Evolutionary conservation across 2,797 vertebrate genomes (phyloP), one percentile per base, ranked within the genome.

Genomic region (Prunella strophiata): DNA sequence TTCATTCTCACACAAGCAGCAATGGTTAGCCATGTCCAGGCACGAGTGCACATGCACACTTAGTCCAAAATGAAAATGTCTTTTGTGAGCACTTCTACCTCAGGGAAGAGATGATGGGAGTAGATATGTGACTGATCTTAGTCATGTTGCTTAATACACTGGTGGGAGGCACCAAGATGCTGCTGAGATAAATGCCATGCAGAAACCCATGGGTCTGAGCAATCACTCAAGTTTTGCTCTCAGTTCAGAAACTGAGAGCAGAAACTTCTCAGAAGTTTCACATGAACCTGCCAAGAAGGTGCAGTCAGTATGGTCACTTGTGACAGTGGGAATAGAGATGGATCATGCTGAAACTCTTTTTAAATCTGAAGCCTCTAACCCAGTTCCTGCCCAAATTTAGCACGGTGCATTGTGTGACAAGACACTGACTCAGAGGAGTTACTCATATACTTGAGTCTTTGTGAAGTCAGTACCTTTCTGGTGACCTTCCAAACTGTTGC

Each of bases 371-470:
- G 61, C 55, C 84, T 87, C 57, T 77, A 91, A 87, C 84, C 52
- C 72, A 89, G 80, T 89, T 95, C 51, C 54, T 95, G 80, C 88
- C 89, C 93, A 94, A 94, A 86, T 94, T 95, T 95, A 94, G 78
- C 30, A 5, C 2, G 0, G 32, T 74, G 80, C 42, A 17, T 36
- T 87, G 75, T 90, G 81, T 94, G 93, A 93, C 74, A 90, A 90
- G 83, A 36, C 67, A 86, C 36, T 96, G 95, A 96, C 77, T 96
- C 93, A 95, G 83, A 91, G 80, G 34, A 87, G 88, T 91, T 96
- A 94, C 84, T 95, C 94, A 94, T 65, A 52, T 7, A 34, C 78
- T 85, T 43, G 62, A 62, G 25, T 42, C 77, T 88, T 72, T 80
- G 65, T 91, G 77, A 85, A 94, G 68, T 40, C 38, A 43, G 34